Evolutionary conservation across 35 echinoderm and acorn worm species (phyloP).

Genomic region (Eucidaris tribuloides): DNA sequence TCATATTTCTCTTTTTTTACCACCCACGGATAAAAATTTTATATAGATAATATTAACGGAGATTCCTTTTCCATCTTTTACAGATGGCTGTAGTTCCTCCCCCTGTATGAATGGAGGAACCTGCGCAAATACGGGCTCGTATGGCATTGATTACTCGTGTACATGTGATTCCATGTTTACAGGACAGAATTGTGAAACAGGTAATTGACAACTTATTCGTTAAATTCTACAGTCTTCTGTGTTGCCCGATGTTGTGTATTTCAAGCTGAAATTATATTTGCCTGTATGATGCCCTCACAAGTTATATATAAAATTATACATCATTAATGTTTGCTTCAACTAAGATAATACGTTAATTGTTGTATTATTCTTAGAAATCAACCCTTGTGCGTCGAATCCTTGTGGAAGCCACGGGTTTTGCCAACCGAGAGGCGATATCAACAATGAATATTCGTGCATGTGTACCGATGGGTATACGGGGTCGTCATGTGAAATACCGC

Average conservation of each 20-base stretch:
- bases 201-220: no score
- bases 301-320: no score
- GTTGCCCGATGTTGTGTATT: no score
- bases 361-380: not conserved
- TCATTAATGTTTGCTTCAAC: no score
- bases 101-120: not conserved
- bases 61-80: no score
- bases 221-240: no score
- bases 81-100: not conserved
- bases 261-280: no score
- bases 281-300: no score
- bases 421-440: not conserved
- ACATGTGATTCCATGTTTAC: not conserved
- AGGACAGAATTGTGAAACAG: slow-evolving; percentile 2
- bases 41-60: no score
- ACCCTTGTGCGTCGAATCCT: not conserved
- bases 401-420: not conserved
- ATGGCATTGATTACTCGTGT: not conserved
- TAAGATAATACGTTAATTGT: no score
- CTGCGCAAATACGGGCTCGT: not conserved
- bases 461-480: not conserved
- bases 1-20: no score
- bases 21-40: no score
- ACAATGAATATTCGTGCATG: not conserved
- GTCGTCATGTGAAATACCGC: not conserved